These are phyloP conservation scores for Macropus fuliginosus DNA, from an alignment of 2,797 vertebrate genomes.

Conservation along the genomic window DNA sequence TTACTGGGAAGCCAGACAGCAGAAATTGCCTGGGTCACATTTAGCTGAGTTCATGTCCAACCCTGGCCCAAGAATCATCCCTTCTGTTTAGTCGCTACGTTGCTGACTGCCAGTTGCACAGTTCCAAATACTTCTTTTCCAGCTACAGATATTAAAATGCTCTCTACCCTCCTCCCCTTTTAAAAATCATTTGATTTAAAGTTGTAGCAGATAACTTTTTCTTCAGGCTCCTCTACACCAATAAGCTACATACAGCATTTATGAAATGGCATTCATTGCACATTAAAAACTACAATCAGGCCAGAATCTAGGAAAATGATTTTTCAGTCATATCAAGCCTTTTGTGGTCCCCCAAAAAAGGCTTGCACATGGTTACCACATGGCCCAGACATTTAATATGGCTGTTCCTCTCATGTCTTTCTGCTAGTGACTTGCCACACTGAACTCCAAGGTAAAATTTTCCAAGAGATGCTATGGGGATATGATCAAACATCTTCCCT, in stretches of 20 bases:
- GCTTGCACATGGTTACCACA: constrained; percentile 44
- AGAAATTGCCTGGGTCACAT: constrained; percentile 54
- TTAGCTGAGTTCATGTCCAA: constrained; percentile 45
- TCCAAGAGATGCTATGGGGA: background rate
- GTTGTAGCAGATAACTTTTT: constrained; percentile 33
- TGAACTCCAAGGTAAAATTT: constrained; percentile 39
- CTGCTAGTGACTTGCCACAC: constrained; percentile 25
- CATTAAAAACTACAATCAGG: constrained; percentile 43
- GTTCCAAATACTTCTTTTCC: constrained; percentile 67
- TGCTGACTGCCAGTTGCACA: constrained; percentile 63
- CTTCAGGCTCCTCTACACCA: constrained; percentile 53
- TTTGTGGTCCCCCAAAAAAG: constrained; percentile 58
- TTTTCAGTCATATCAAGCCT: constrained; percentile 47
- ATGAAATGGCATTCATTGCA: background rate
- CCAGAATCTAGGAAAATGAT: constrained; percentile 33
- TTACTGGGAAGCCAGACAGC: constrained; percentile 42
- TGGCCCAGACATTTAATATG: constrained; percentile 38
- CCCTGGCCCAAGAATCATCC: constrained; percentile 48
- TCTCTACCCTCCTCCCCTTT: constrained; percentile 52
- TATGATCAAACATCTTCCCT: background rate
- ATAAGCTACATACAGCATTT: constrained; percentile 31
- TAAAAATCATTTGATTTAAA: constrained; percentile 66
- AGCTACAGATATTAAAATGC: constrained; percentile 72
- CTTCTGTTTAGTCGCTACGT: constrained; percentile 23
- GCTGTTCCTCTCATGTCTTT: background rate